phyloP scores from a whole-genome alignment of 2,113 vertebrate genomes.

The Tragelaphus scriptus region DNA sequence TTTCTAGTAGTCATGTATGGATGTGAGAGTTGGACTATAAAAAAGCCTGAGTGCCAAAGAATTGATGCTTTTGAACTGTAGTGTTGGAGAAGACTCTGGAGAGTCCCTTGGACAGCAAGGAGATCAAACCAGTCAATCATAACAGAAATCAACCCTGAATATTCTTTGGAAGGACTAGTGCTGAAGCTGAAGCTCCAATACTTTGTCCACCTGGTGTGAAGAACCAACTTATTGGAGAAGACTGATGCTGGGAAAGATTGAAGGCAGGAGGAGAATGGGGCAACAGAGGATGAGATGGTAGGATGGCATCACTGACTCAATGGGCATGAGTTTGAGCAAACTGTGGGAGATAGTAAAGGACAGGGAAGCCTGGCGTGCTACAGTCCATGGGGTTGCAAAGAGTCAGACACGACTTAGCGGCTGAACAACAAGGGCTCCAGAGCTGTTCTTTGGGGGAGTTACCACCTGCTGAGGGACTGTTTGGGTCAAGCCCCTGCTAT shows the following conservation, averaged over 20 bases:
- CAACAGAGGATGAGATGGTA: not conserved
- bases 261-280: not conserved
- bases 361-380: not conserved
- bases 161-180: not conserved
- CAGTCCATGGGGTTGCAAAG: not conserved
- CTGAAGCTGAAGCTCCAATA: not conserved
- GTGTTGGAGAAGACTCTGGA: not conserved
- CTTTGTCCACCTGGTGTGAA: not conserved
- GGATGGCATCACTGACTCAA: not conserved
- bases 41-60: no score
- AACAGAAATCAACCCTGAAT: not conserved
- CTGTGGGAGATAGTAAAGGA: not conserved
- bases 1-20: no score
- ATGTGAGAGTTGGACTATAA: no score
- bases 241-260: not conserved
- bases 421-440: not conserved
- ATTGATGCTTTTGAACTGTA: not conserved
- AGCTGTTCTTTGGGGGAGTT: not conserved
- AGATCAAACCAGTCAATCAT: not conserved
- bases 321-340: not conserved
- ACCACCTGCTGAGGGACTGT: not conserved
- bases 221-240: not conserved
- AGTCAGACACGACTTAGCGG: not conserved
- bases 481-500: not conserved
- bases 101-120: not conserved